Conservation (phyloP, 2,797 vertebrate genomes). For the Gephyroberyx darwinii region DNA sequence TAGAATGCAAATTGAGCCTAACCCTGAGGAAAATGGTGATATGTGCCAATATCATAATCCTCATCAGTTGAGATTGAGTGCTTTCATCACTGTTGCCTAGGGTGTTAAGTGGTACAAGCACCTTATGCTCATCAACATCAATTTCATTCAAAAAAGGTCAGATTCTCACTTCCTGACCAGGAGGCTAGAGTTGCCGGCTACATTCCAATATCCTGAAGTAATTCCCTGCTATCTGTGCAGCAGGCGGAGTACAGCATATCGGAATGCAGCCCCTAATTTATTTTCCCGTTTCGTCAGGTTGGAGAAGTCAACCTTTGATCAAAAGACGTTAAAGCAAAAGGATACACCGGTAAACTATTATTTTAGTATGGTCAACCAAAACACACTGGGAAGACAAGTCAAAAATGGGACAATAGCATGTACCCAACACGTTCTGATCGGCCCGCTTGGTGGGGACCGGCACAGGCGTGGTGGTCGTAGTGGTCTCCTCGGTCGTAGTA, state of each 20-base stretch:
- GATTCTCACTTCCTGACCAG: conserved; percentile 65
- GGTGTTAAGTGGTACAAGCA: not conserved
- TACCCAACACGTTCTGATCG: conserved; percentile 80
- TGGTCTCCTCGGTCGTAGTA: conserved; percentile 76
- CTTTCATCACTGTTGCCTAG: not conserved
- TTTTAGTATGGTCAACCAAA: not conserved
- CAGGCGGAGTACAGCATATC: conserved; percentile 55
- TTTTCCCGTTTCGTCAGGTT: conserved; percentile 59
- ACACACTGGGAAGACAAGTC: conserved; percentile 15
- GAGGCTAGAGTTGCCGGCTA: conserved; percentile 46
- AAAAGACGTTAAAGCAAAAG: not conserved
- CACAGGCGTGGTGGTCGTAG: conserved; percentile 62
- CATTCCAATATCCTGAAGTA: conserved; percentile 64
- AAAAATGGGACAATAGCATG: conserved; percentile 56
- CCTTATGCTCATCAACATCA: not conserved
- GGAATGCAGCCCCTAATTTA: conserved; percentile 57
- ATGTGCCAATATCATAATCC: not conserved
- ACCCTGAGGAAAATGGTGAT: conserved; percentile 1
- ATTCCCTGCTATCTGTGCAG: conserved; percentile 47
- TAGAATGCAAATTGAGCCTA: not conserved
- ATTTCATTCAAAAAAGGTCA: conserved; percentile 12
- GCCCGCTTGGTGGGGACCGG: conserved; percentile 72
- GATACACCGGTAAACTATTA: too few relatives aligned
- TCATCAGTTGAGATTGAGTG: not conserved
- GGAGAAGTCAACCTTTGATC: conserved; percentile 41